Conservation (phyloP, 1,140 invertebrate species). For the Glossosoma conforme region DNA sequence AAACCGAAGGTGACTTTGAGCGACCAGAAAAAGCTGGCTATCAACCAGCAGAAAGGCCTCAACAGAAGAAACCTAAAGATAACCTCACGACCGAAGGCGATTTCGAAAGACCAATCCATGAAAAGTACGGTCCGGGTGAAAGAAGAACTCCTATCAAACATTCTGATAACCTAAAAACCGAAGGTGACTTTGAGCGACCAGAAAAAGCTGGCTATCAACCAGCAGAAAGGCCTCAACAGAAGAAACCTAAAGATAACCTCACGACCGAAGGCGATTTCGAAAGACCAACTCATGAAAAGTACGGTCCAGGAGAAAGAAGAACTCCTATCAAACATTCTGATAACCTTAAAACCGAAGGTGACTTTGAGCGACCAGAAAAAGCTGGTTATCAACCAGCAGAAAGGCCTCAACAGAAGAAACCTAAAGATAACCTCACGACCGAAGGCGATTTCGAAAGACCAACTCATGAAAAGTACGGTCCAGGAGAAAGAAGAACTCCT, state of each 20-base stretch:
- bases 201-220: constrained; percentile 37
- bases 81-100: constrained; percentile 56
- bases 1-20: constrained; percentile 55
- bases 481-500: constrained; percentile 52
- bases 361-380: constrained; percentile 55
- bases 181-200: constrained; percentile 52
- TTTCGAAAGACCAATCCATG: constrained; percentile 42
- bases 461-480: constrained; percentile 37
- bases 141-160: constrained; percentile 54
- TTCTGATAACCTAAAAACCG: constrained; percentile 55
- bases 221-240: constrained; percentile 48
- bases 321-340: constrained; percentile 57
- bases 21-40: constrained; percentile 37
- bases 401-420: constrained; percentile 52
- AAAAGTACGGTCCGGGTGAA: constrained; percentile 52
- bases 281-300: constrained; percentile 37
- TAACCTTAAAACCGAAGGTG: constrained; percentile 59
- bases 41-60: constrained; percentile 47
- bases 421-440: constrained; percentile 57
- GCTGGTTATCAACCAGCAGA: constrained; percentile 54
- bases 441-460: constrained; percentile 64
- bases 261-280: constrained; percentile 55
- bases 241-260: constrained; percentile 52
- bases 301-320: constrained; percentile 55
- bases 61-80: constrained; percentile 43